Conservation (phyloP, 2,113 vertebrate species). For the Acrocephalus arundinaceus region DNA sequence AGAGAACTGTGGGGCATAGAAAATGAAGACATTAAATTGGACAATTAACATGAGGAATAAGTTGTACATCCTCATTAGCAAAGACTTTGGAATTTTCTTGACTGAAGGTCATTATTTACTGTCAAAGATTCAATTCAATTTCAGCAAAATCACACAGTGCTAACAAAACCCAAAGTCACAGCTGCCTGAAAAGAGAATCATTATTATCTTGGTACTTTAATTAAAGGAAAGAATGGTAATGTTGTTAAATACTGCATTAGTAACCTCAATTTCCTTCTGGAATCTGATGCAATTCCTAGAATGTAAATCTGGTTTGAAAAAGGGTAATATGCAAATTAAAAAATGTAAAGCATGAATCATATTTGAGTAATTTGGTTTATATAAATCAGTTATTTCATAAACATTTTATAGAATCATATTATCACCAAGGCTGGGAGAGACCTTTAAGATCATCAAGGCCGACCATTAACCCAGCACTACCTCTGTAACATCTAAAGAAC, state of each 20-base stretch:
- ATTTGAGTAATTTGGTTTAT: neutral
- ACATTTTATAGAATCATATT: neutral
- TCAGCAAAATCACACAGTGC: neutral
- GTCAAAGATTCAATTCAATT: constrained; percentile 12
- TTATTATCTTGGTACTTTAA: constrained; percentile 15
- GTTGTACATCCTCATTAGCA: neutral
- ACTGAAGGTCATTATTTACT: constrained; percentile 42
- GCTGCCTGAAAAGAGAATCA: neutral
- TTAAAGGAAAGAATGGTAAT: neutral
- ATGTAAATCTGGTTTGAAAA: neutral
- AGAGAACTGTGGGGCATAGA: neutral
- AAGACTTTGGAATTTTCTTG: neutral
- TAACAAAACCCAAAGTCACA: neutral
- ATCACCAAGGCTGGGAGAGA: neutral
- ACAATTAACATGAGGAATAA: neutral
- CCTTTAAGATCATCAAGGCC: neutral
- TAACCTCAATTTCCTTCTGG: neutral
- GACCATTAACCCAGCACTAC: neutral
- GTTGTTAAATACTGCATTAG: neutral
- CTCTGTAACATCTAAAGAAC: neutral
- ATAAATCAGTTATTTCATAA: neutral
- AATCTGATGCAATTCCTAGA: neutral
- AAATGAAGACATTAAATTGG: neutral
- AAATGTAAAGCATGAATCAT: neutral
- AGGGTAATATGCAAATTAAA: neutral